Base-by-base conservation (phyloP, 2,797 vertebrate genomes). In the Naso thynnoides region DNA sequence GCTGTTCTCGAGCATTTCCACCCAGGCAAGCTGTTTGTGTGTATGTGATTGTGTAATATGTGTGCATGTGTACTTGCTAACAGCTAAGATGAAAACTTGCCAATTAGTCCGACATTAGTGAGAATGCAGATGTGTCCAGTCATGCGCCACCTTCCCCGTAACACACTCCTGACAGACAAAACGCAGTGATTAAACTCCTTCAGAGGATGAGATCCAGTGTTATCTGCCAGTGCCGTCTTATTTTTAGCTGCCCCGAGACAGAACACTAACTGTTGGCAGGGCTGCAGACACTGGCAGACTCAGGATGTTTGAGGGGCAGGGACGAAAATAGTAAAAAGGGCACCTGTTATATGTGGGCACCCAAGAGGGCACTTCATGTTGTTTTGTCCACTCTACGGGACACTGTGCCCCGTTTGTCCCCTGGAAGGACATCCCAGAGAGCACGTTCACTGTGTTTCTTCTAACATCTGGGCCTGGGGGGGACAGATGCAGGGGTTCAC, bases 1-100 rank as follows among this genome's bases (percentile, higher is more conserved):
- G 66, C 70, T 90, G 88, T 90, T 81, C 79, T 84, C 88, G 84
- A 78, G 36, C 44, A n/a, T 44, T 27, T 38, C 52, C 18, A 42
- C 61, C 58, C 50, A 44, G 68, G 33, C 45, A 44, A 26, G 11
- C 2, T 5, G 7, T 55, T 33, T 61, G 33, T 57, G 55, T 45
- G 29, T 69, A 6, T 29, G 54, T 65, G 31, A 42, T n/a, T 55
- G 21, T 54, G 56, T 5, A 15, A 36, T 8, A 19, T 39, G 21
- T 48, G 11, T 47, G 39, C 50, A 14, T 55, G 65, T 24, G 41
- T 29, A 16, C 21, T 1, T 23, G 10, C 39, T 62, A 13, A 4
- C 18, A 63, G 16, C 63, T 26, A 18, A 11, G 39, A 11, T 70
- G n/a, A 48, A 29, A 24, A 19, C 33, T 33, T 39, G 4, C 31